Evolutionary conservation across 2,888 invertebrate species (phyloP).

Genomic region (Agonum fuliginosum): DNA sequence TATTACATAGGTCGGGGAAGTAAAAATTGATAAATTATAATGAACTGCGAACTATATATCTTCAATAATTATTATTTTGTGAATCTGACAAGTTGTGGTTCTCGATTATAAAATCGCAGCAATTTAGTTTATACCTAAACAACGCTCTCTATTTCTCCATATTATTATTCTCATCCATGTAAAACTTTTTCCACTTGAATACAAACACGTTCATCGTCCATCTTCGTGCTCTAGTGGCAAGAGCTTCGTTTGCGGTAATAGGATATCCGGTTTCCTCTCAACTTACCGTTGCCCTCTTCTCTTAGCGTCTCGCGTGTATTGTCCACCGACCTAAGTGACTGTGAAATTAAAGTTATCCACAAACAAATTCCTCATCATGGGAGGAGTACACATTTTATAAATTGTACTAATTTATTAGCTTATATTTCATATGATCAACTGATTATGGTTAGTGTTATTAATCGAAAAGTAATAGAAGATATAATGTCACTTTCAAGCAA

Average conservation of each 20-base stretch:
- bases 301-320: neutral
- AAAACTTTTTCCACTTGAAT: slow-evolving; percentile 27
- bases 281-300: slow-evolving; percentile 10
- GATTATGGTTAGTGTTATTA: too few relatives aligned
- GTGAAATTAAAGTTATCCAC: slow-evolving; percentile 38
- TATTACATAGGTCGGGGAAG: too few relatives aligned
- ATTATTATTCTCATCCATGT: neutral
- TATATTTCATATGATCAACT: neutral
- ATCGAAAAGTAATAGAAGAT: too few relatives aligned
- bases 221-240: slow-evolving; percentile 39
- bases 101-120: too few relatives aligned
- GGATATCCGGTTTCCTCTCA: slow-evolving; percentile 50
- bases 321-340: slow-evolving; percentile 40
- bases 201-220: slow-evolving; percentile 35
- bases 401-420: neutral
- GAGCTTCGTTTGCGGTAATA: slow-evolving; percentile 45
- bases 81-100: too few relatives aligned
- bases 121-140: too few relatives aligned
- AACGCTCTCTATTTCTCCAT: too few relatives aligned
- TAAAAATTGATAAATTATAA: too few relatives aligned
- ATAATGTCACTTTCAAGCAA: too few relatives aligned
- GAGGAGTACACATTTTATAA: neutral
- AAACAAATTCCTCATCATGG: neutral
- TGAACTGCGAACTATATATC: too few relatives aligned
- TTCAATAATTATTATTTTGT: too few relatives aligned